These are phyloP conservation scores for Epinotia nisella DNA, from an alignment of 2,888 invertebrate species.

Conservation along the genomic window DNA sequence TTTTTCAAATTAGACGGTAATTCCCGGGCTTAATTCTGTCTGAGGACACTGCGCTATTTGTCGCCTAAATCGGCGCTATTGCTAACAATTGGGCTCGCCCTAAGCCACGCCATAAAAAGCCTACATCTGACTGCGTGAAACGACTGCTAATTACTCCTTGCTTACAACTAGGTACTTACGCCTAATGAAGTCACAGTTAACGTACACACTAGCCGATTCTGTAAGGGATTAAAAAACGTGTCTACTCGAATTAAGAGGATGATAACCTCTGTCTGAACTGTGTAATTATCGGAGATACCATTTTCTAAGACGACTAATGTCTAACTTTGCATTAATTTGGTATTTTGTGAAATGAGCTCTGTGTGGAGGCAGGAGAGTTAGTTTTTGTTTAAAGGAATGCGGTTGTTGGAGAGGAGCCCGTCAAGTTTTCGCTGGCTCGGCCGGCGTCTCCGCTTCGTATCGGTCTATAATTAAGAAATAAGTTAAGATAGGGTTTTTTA, in stretches of 20 bases:
- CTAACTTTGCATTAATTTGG: conserved; percentile 53
- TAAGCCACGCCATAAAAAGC: conserved; percentile 47
- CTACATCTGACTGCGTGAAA: conserved; percentile 24
- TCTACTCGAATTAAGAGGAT: conserved; percentile 76
- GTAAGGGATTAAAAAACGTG: conserved; percentile 67
- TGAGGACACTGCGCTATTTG: conserved; percentile 68
- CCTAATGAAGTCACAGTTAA: conserved; percentile 45
- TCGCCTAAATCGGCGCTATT: conserved; percentile 61
- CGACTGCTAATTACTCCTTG: conserved; percentile 36
- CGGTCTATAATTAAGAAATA: conserved; percentile 85
- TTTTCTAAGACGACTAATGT: conserved; percentile 71
- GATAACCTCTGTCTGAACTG: conserved; percentile 80
- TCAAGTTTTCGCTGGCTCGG: conserved; percentile 71
- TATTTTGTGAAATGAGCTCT: conserved; percentile 56
- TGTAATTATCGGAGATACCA: conserved; percentile 82
- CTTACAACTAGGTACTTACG: conserved; percentile 28
- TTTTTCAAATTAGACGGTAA: conserved; percentile 79
- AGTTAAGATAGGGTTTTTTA: conserved; percentile 83
- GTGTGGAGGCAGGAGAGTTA: conserved; percentile 53
- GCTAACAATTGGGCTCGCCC: conserved; percentile 56
- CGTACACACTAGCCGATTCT: conserved; percentile 46
- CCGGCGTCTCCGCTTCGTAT: conserved; percentile 79
- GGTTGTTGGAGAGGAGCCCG: conserved; percentile 49
- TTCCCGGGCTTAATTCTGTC: conserved; percentile 69
- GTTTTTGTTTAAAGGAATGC: conserved; percentile 49